phyloP scores from a whole-genome alignment of 2,113 vertebrate genomes.

The Vulpes ferrilata region DNA sequence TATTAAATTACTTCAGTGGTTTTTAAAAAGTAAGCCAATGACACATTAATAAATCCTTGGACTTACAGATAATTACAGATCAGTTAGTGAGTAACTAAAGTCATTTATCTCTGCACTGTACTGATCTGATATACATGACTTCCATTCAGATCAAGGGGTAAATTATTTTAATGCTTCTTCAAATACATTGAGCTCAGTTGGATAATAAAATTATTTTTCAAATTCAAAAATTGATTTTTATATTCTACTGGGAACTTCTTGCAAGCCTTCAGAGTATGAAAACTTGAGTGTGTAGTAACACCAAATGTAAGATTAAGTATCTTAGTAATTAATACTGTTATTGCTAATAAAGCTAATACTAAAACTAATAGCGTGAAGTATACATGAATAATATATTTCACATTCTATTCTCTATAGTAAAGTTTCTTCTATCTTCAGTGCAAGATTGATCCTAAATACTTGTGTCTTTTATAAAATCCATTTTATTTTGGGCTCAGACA shows the following conservation, averaged over 20 bases:
- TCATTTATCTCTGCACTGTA: background rate
- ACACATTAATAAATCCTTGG: background rate
- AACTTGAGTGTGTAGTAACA: background rate
- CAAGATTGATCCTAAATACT: background rate
- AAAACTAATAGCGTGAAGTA: background rate
- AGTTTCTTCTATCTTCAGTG: background rate
- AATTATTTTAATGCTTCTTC: background rate
- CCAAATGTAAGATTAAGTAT: background rate
- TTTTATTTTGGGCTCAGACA: background rate
- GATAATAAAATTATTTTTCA: conserved; percentile 27
- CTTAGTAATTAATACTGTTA: conserved; percentile 6
- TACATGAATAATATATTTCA: background rate
- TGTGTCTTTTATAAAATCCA: conserved; percentile 2
- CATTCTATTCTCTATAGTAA: conserved; percentile 21
- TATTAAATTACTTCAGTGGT: background rate
- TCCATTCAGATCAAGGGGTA: background rate
- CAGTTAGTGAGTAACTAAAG: background rate
- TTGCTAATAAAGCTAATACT: background rate
- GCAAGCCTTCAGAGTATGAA: background rate
- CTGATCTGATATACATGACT: background rate
- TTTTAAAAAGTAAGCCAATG: background rate
- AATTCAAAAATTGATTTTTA: conserved; percentile 4
- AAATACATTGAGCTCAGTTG: background rate
- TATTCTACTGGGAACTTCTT: background rate
- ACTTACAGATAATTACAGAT: background rate